phyloP scores from a whole-genome alignment of 1,140 invertebrate genomes.

The Zaprionus nigranus region DNA sequence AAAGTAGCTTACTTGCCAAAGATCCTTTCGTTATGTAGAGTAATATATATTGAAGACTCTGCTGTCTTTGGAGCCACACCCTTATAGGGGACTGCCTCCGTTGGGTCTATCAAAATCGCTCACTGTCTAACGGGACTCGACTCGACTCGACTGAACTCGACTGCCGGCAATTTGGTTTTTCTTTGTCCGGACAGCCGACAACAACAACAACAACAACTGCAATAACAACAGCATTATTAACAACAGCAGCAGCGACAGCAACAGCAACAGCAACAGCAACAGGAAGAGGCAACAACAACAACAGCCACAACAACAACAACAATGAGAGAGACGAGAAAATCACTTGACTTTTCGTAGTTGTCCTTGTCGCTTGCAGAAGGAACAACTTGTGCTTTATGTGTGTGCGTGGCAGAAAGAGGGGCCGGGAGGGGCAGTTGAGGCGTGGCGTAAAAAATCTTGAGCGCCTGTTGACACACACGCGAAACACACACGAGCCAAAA shows the following conservation, averaged over 20 bases:
- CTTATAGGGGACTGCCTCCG: neutral
- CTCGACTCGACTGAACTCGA: conserved; percentile 11
- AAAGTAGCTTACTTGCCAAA: too few relatives aligned
- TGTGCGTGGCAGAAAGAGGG: neutral
- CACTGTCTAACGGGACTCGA: conserved; percentile 36
- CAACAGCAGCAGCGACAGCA: neutral
- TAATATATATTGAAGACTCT: too few relatives aligned
- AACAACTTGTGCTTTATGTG: conserved; percentile 39
- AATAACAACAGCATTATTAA: conserved; percentile 8
- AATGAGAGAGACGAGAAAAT: conserved; percentile 50
- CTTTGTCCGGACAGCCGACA: conserved; percentile 24
- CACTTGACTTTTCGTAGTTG: conserved; percentile 71
- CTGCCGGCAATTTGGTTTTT: conserved; percentile 63
- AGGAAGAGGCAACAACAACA: conserved; percentile 3
- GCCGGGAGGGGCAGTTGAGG: neutral
- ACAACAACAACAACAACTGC: conserved; percentile 20
- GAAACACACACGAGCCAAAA: neutral
- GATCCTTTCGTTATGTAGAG: too few relatives aligned
- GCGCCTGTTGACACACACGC: conserved; percentile 61
- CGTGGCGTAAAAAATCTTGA: conserved; percentile 67
- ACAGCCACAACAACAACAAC: too few relatives aligned
- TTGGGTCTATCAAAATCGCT: conserved; percentile 19
- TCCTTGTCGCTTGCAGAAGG: conserved; percentile 64
- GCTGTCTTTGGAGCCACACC: too few relatives aligned
- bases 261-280: too few relatives aligned